Evolutionary conservation across 2,797 vertebrate species (phyloP).

Genomic region (Platalea minor): DNA sequence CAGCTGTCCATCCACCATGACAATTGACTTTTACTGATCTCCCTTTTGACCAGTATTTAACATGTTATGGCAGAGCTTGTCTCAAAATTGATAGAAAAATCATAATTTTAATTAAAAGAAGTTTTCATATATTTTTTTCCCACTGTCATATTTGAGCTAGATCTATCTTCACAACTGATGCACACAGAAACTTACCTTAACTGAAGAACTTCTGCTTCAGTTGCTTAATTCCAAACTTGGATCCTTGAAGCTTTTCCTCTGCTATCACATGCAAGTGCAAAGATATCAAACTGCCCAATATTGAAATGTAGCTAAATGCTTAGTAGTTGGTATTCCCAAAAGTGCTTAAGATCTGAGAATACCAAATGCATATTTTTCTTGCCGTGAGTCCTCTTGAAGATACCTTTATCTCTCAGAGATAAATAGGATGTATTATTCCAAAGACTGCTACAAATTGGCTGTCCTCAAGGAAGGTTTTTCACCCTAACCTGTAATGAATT

Average conservation of each 20-base stretch:
- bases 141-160: background rate
- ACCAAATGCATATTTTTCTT: background rate
- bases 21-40: background rate
- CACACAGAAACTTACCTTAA: background rate
- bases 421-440: background rate
- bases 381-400: background rate
- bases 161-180: background rate
- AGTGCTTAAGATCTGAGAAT: background rate
- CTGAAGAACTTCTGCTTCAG: background rate
- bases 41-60: background rate
- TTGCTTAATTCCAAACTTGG: background rate
- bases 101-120: background rate
- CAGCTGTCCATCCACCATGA: background rate
- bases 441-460: background rate
- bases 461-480: background rate
- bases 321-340: background rate
- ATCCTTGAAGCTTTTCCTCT: background rate
- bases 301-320: background rate
- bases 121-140: background rate
- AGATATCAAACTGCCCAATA: background rate
- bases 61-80: background rate
- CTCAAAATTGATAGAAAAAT: background rate
- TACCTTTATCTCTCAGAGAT: background rate
- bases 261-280: background rate
- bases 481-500: background rate